Percentiles rank a stretch among this genome's conserved stretches.
Evolutionary conservation across 2,113 vertebrate species (phyloP).

Genomic region (Psephotus haematonotus): DNA sequence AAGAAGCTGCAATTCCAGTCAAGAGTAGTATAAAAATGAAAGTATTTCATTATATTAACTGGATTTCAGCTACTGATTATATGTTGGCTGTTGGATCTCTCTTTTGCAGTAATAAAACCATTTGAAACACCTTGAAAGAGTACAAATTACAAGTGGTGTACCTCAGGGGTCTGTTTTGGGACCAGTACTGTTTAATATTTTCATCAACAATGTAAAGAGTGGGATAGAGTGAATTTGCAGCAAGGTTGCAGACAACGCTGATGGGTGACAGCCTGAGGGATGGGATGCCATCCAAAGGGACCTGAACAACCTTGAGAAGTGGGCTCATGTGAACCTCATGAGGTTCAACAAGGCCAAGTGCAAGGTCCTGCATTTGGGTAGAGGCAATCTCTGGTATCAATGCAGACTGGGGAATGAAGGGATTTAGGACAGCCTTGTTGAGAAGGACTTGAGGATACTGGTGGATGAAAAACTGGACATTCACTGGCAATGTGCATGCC

Average conservation of each 20-base stretch:
- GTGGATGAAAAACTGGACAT: background rate
- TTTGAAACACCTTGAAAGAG: background rate
- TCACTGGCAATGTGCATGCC: too few relatives aligned
- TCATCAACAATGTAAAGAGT: background rate
- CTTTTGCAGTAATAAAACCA: background rate
- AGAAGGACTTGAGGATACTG: background rate
- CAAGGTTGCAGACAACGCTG: background rate
- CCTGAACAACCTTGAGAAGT: background rate
- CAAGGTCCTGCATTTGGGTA: background rate
- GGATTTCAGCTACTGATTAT: background rate
- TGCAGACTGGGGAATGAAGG: background rate
- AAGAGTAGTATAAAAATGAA: background rate
- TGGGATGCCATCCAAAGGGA: background rate
- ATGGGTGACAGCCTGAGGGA: fast-evolving
- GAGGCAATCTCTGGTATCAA: fast-evolving
- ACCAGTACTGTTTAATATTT: background rate
- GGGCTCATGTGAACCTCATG: background rate
- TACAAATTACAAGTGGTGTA: background rate
- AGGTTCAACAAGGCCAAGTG: background rate
- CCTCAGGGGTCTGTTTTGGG: fast-evolving
- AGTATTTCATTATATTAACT: background rate
- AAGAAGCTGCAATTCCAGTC: background rate
- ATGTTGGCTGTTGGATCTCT: background rate
- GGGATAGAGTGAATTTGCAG: background rate
- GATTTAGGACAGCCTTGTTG: background rate